These are phyloP conservation scores for Leptinotarsa peninsularis DNA, from an alignment of 2,888 invertebrate genomes.

Conservation along the genomic window DNA sequence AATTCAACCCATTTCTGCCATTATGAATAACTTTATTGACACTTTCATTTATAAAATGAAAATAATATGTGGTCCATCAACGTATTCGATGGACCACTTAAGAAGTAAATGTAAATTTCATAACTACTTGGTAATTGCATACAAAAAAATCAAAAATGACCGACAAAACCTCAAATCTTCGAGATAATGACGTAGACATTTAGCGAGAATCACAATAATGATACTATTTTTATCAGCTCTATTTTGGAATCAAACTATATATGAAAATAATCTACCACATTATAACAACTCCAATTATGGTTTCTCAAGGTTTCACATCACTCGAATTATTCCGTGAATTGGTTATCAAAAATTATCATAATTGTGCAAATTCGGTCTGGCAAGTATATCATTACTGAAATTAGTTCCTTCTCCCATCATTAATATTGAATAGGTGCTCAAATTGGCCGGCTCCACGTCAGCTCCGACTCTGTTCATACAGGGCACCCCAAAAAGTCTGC, in stretches of 20 bases:
- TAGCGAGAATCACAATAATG: background rate
- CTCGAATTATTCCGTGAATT: constrained; percentile 7
- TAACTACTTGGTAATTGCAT: background rate
- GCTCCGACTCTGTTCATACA: background rate
- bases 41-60: no score
- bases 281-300: constrained; percentile 13
- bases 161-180: background rate
- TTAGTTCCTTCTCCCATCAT: background rate
- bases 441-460: constrained; percentile 7
- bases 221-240: background rate
- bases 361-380: constrained; percentile 16
- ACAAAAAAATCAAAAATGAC: background rate
- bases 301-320: constrained; percentile 8
- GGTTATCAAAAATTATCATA: constrained; percentile 19
- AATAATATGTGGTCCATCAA: no score
- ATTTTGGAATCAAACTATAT: background rate
- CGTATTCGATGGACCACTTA: no score
- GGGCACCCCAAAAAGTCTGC: no score
- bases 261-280: constrained; percentile 6
- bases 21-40: no score
- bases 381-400: constrained; percentile 16
- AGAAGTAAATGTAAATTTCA: background rate
- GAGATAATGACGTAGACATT: background rate
- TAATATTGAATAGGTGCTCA: constrained; percentile 9
- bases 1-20: no score